phyloP scores from a whole-genome alignment of 2,888 invertebrate genomes.

The Acronicta psi region DNA sequence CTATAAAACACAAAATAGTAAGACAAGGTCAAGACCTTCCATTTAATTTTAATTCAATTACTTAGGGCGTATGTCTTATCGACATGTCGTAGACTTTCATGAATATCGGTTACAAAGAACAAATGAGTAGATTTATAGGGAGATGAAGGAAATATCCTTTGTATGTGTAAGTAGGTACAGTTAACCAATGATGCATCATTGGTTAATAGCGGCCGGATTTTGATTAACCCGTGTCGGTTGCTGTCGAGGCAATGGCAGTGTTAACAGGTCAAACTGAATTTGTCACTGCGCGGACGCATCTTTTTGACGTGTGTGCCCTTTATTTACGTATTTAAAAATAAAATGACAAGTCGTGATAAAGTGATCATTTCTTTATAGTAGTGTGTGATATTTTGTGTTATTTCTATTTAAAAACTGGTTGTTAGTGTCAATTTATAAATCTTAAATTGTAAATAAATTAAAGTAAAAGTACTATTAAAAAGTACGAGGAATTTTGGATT shows the following conservation, averaged over 20 bases:
- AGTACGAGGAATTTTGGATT: not conserved
- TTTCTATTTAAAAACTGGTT: conserved; percentile 11
- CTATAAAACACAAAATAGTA: too few relatives aligned
- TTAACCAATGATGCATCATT: conserved; percentile 62
- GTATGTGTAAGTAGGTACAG: conserved; percentile 36
- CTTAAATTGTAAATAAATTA: too few relatives aligned
- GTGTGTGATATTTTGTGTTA: conserved; percentile 23
- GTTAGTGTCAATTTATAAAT: conserved; percentile 8
- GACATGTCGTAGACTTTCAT: too few relatives aligned
- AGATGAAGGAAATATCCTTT: conserved; percentile 52
- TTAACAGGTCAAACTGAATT: conserved; percentile 64
- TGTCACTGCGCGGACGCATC: conserved; percentile 54
- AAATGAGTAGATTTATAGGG: conserved; percentile 12
- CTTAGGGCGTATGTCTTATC: too few relatives aligned
- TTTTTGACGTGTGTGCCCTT: conserved; percentile 35
- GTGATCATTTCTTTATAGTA: conserved; percentile 6
- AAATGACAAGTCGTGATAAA: conserved; percentile 9
- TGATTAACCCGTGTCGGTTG: conserved; percentile 55
- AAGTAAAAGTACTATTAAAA: too few relatives aligned
- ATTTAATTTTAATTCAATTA: too few relatives aligned
- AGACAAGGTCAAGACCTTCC: too few relatives aligned
- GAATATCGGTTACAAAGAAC: not conserved
- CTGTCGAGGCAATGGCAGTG: conserved; percentile 50
- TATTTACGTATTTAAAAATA: conserved; percentile 30
- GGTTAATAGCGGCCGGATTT: conserved; percentile 56